Percentiles rank a stretch among this genome's conserved stretches.
Evolutionary conservation across 2,888 invertebrate genomes (phyloP).

Genomic region (Schizaphis graminum): DNA sequence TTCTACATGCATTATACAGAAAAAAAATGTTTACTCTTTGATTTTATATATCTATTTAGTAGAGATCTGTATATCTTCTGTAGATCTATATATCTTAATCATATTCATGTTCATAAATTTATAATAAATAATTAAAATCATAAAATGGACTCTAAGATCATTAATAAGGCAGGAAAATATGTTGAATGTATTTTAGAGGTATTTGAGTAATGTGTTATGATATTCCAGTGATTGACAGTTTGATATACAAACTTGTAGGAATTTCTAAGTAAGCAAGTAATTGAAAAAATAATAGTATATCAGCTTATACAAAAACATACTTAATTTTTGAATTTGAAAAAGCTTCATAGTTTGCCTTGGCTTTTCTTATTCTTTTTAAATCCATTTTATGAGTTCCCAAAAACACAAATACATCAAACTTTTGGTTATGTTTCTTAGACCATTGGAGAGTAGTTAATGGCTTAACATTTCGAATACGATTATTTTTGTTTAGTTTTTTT

Average conservation of each 20-base stretch:
- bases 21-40: not conserved
- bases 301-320: not conserved
- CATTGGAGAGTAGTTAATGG: not conserved
- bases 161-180: not conserved
- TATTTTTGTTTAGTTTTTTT: too few relatives aligned
- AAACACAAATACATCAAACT: constrained; percentile 38
- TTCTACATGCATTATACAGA: not conserved
- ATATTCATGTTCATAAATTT: not conserved
- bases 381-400: constrained; percentile 38
- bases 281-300: not conserved
- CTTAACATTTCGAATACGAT: not conserved
- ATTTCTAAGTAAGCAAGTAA: not conserved
- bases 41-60: not conserved
- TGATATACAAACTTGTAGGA: not conserved
- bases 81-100: not conserved
- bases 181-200: not conserved
- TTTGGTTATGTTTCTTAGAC: not conserved
- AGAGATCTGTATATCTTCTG: too few relatives aligned
- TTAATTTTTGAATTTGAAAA: not conserved
- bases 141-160: not conserved
- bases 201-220: not conserved
- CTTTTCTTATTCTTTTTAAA: not conserved
- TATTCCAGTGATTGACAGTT: not conserved
- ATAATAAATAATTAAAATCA: not conserved
- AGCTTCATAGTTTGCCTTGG: not conserved